Base-by-base conservation (phyloP, 2,797 vertebrate species). In the Gastrophryne carolinensis region DNA sequence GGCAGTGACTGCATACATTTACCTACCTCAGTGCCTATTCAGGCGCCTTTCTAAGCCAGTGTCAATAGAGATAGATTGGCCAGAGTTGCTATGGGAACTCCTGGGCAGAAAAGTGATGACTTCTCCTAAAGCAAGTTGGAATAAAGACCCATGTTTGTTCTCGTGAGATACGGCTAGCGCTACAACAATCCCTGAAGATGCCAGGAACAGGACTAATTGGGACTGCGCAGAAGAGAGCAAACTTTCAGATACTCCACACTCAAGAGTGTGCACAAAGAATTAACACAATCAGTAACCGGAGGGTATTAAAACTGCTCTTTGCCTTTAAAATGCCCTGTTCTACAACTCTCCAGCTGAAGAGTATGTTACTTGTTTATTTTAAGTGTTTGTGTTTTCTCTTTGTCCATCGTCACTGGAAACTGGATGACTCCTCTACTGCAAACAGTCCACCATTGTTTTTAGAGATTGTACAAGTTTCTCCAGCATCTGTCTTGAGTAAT, bases 1-100 rank as follows among this genome's bases (percentile, higher is more conserved):
- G 89, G 81, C 88, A 97, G 96, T 97, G 96, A 96, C 90, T 86
- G 96, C 96, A 98, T 98, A 95, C 94, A 97, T 98, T 97, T 96
- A 98, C 97, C 97, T 96, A 95, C 96, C 94, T 95, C 95, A 94
- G 93, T 67, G 96, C 84, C 91, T 88, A 94, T 96, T 98, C 95
- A 97, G 84, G 50, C 77, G 65, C 80, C 0, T 60, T 92, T 92
- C 91, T 81, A 80, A 86, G 90, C 87, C 87, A 83, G 83, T 83
- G 86, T 90, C 93, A 93, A 95, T 92, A 90, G 88, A 89, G 86
- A 89, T 89, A 79, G 87, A 88, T 82, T 44, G 87, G 89, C 83
- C 85, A 82, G 81, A 88, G 88, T 96, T 92, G 89, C 95, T 93
- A 95, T 93, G 94, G 95, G 88, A 93, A 96, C 91, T 81, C 3